Evolutionary conservation across 2,888 invertebrate species (phyloP), one percentile per base, ranked within the genome.

Genomic region (Scotopteryx bipunctaria): DNA sequence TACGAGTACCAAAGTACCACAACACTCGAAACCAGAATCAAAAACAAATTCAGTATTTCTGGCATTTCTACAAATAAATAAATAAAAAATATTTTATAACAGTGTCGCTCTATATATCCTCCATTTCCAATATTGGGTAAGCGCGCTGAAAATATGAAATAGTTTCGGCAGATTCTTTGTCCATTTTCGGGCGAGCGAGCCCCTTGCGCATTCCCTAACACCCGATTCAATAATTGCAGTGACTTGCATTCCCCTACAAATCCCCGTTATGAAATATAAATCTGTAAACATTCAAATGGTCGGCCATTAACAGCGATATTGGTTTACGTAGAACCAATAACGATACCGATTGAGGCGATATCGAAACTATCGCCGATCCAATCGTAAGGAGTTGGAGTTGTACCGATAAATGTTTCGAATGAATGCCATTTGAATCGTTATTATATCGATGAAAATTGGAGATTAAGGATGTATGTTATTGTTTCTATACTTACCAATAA

Each of bases 291-390:
- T 74, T 73, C 66, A 74, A 82, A 83, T 78, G 70, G 71, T 60
- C 57, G 67, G 63, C 73, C 76, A 79, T 81, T 81, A 78, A 73
- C 63, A 69, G 69, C 69, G 64, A 71, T 79, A 81, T 78, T 77
- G 73, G 71, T 72, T 76, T 74, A 73, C 71, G 64, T 64, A 48
- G 61, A 40, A 64, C 67, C 71, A 72, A 73, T 77, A 78, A 80
- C 77, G 76, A 77, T 75, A 64, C 64, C 54, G 67, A 52, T 42
- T 42, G 52, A 19, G 31, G 37, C 36, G 40, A 75, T 74, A 74
- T 73, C 63, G 63, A 71, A 78, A 79, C 73, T 78, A 79, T 72
- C 53, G 65, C 40, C 55, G 70, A 71, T 73, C 65, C 66, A 71
- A 76, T 68, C 58, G 68, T 66, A 71, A 73, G 64, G 59, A 69